Percentiles rank a stretch among this genome's conserved stretches.
These are phyloP conservation scores for Zhuqinia jingwanae DNA, from an alignment of 2,888 invertebrate species.

Conservation along the genomic window DNA sequence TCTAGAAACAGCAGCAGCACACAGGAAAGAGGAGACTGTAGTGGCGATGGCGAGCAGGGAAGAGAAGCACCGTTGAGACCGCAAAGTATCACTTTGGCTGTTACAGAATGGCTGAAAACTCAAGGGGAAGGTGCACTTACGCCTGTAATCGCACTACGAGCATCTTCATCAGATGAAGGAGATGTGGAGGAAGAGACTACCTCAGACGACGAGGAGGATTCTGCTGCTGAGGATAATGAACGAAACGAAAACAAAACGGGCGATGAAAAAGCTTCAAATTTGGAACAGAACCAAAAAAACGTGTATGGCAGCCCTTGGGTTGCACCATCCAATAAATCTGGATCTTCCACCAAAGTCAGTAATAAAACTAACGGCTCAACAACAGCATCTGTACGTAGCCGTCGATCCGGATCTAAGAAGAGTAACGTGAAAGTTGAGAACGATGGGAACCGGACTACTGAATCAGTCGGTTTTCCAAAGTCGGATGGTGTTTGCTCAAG, in stretches of 20 bases:
- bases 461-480: slow-evolving; percentile 39
- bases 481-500: slow-evolving; percentile 79
- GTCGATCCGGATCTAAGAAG: slow-evolving; percentile 72
- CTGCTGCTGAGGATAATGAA: slow-evolving; percentile 67
- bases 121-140: slow-evolving; percentile 79
- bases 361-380: slow-evolving; percentile 37
- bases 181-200: slow-evolving; percentile 71
- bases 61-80: slow-evolving; percentile 73
- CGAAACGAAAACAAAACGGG: slow-evolving; percentile 36
- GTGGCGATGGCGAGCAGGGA: slow-evolving; percentile 8
- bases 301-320: slow-evolving; percentile 83
- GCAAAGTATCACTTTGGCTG: slow-evolving; percentile 79
- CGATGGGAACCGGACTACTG: slow-evolving; percentile 55
- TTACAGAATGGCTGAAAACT: slow-evolving; percentile 79
- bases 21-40: slow-evolving; percentile 13
- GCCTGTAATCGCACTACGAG: slow-evolving; percentile 70
- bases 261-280: slow-evolving; percentile 68
- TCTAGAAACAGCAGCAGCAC: not conserved
- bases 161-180: slow-evolving; percentile 69
- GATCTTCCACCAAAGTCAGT: slow-evolving; percentile 54
- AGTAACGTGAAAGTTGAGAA: slow-evolving; percentile 63
- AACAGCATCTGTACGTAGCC: slow-evolving; percentile 24
- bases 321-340: slow-evolving; percentile 79
- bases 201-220: slow-evolving; percentile 69
- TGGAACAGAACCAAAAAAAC: slow-evolving; percentile 82